Evolutionary conservation across 1,140 invertebrate genomes (phyloP).

Genomic region (Bombus terrestris): DNA sequence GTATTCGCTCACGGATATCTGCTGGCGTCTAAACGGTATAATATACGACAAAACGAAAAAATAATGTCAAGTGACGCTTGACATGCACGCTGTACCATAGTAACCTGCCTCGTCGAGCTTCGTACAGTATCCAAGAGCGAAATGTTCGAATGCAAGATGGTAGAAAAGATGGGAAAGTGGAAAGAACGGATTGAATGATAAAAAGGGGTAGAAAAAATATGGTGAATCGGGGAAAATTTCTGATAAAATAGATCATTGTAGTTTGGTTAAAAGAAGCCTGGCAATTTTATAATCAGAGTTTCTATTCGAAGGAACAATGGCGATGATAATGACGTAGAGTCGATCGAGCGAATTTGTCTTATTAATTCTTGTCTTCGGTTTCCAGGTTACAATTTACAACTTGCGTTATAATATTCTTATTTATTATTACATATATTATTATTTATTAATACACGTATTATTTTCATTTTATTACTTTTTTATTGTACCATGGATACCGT

Average conservation of each 20-base stretch:
- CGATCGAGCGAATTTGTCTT: background rate
- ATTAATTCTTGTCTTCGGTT: background rate
- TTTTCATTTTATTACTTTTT: background rate
- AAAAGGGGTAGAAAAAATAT: background rate
- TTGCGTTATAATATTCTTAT: too few relatives aligned
- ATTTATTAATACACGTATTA: too few relatives aligned
- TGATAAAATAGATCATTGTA: background rate
- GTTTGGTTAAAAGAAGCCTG: background rate
- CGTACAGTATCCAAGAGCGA: background rate
- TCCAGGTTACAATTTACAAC: too few relatives aligned
- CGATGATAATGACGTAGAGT: background rate
- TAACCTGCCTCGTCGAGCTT: slow-evolving; percentile 2
- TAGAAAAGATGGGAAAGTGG: slow-evolving; percentile 38
- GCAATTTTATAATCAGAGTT: slow-evolving; percentile 25
- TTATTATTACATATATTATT: too few relatives aligned
- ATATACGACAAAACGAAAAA: slow-evolving; percentile 8
- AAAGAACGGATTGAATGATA: slow-evolving; percentile 15
- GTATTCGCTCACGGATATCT: background rate
- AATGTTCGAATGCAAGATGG: slow-evolving; percentile 3
- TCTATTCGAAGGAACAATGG: slow-evolving; percentile 12
- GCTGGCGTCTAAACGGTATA: background rate
- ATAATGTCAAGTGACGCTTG: slow-evolving; percentile 31
- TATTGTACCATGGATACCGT: background rate
- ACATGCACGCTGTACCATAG: background rate
- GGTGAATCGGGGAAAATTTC: slow-evolving; percentile 1